Conservation (phyloP, 2,113 vertebrate species). For the Protomyctophum bolini region DNA sequence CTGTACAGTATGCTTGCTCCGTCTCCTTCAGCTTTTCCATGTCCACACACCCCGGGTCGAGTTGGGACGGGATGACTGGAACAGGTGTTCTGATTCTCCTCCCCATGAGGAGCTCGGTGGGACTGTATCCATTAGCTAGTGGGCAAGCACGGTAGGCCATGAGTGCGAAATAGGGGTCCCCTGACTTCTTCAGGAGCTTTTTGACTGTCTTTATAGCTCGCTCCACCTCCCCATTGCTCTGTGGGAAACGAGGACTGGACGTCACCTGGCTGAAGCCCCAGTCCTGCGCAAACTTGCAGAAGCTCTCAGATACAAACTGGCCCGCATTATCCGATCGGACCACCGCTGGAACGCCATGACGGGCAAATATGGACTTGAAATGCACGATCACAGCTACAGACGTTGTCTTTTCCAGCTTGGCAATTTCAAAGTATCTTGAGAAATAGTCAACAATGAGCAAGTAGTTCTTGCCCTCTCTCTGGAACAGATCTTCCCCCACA, state of each 20-base stretch:
- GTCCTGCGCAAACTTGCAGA: conserved; percentile 4
- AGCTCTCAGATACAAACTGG: conserved; percentile 21
- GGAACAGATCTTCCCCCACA: conserved; percentile 36
- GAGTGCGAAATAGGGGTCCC: conserved; percentile 20
- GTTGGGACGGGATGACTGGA: conserved; percentile 21
- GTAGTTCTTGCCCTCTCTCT: conserved; percentile 23
- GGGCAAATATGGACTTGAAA: conserved; percentile 13
- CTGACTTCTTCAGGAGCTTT: conserved; percentile 7
- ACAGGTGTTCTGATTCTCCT: conserved; percentile 8
- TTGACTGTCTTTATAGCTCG: conserved; percentile 24
- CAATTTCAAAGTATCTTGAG: conserved; percentile 7
- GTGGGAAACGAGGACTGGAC: conserved; percentile 25
- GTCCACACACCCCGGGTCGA: not conserved
- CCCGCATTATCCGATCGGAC: not conserved
- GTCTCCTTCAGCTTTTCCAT: not conserved
- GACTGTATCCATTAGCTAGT: conserved; percentile 25
- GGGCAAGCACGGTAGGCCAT: conserved; percentile 26
- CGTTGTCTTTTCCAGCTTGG: conserved; percentile 14
- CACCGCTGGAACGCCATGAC: too few species aligned
- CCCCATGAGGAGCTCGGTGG: conserved; percentile 35
- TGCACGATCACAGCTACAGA: not conserved
- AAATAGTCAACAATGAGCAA: conserved; percentile 33
- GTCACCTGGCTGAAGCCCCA: conserved; percentile 38
- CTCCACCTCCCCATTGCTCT: conserved; percentile 37
- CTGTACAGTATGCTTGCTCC: too few species aligned